Evolutionary conservation across 2,888 invertebrate species (phyloP).

Genomic region (Mesochorus sp.): DNA sequence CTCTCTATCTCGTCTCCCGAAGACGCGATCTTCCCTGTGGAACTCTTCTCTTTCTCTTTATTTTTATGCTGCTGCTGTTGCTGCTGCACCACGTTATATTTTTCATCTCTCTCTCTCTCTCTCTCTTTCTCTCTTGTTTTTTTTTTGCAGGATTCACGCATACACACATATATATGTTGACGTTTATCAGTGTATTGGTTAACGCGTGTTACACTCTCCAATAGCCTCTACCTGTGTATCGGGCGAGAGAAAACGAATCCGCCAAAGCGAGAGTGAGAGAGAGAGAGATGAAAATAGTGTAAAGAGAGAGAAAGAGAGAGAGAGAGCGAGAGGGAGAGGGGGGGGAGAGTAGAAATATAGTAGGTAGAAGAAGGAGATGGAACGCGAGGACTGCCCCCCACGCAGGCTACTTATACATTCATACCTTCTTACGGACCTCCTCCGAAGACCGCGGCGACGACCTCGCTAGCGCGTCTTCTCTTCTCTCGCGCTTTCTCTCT

Average conservation of each 20-base stretch:
- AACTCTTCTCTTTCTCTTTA: slow-evolving; percentile 14
- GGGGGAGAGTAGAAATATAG: slow-evolving; percentile 49
- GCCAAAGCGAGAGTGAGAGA: slow-evolving; percentile 27
- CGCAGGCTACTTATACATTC: slow-evolving; percentile 70
- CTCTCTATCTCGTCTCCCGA: slow-evolving; percentile 19
- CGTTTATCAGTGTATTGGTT: slow-evolving; percentile 46
- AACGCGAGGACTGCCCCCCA: slow-evolving; percentile 58
- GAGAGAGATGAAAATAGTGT: slow-evolving; percentile 60
- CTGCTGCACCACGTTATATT: too few species aligned
- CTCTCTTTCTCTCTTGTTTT: background rate
- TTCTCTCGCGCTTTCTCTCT: slow-evolving; percentile 56
- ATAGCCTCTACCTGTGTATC: slow-evolving; percentile 56
- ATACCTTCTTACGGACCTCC: slow-evolving; percentile 66
- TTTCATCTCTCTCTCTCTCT: slow-evolving; percentile 3
- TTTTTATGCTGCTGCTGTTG: slow-evolving; percentile 7
- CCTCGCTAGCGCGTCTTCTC: slow-evolving; percentile 55
- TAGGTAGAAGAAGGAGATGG: slow-evolving; percentile 45
- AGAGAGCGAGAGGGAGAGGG: slow-evolving; percentile 4
- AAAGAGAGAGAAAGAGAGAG: slow-evolving; percentile 42
- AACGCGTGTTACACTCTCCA: slow-evolving; percentile 55
- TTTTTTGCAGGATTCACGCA: background rate
- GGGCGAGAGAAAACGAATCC: slow-evolving; percentile 56
- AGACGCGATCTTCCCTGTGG: slow-evolving; percentile 11
- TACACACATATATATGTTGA: slow-evolving; percentile 19
- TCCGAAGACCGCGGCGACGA: slow-evolving; percentile 63